Evolutionary conservation across 2,113 vertebrate genomes (phyloP).

Genomic region (Gallinago undulata): DNA sequence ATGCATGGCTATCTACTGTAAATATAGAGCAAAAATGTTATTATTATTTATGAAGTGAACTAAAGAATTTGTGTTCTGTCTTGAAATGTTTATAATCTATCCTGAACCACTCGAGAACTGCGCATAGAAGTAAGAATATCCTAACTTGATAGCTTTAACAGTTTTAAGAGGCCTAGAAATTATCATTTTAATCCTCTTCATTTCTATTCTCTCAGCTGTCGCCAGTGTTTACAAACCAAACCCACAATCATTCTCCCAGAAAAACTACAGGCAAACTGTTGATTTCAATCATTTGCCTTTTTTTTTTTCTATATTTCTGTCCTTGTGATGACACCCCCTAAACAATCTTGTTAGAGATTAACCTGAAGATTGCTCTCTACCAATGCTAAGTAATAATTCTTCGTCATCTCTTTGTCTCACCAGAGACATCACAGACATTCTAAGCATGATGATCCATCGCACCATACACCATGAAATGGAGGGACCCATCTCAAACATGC

Average conservation of each 20-base stretch:
- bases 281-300: background rate
- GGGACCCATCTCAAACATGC: background rate
- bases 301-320: background rate
- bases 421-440: background rate
- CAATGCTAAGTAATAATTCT: background rate
- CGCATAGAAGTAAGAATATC: background rate
- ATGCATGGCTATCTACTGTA: background rate
- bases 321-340: background rate
- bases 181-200: background rate
- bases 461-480: background rate
- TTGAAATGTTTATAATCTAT: background rate
- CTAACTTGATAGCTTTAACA: background rate
- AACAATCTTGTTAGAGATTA: background rate
- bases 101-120: background rate
- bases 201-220: background rate
- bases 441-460: background rate
- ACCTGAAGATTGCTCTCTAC: background rate
- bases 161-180: background rate
- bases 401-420: background rate
- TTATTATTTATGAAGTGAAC: background rate
- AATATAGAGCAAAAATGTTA: background rate
- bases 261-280: background rate
- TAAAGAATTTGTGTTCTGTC: background rate
- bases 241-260: background rate
- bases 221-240: background rate